phyloP scores from a whole-genome alignment of 23 tunicate genomes.

The Aplidium turbinatum region DNA sequence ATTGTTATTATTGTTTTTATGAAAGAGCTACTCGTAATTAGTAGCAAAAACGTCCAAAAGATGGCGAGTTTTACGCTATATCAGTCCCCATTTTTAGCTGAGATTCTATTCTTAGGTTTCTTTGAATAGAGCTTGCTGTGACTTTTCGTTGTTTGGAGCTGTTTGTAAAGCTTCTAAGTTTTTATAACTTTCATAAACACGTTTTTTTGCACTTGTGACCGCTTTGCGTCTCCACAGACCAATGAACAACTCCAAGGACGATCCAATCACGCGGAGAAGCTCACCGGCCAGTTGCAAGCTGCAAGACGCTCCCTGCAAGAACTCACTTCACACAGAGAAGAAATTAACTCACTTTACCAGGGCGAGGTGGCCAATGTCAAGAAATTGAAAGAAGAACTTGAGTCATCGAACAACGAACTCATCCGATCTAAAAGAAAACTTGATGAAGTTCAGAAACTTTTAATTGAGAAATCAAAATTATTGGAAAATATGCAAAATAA shows the following conservation, averaged over 20 bases:
- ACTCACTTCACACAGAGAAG: constrained; percentile 32
- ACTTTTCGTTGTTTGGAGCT: too few relatives aligned
- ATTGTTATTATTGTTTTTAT: too few relatives aligned
- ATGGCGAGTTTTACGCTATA: too few relatives aligned
- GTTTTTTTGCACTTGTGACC: background rate
- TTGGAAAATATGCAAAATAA: constrained; percentile 32
- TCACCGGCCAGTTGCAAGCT: constrained; percentile 28
- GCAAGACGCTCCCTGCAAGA: constrained; percentile 27
- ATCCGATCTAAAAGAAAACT: constrained; percentile 1
- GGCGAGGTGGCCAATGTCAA: background rate
- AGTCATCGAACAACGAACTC: background rate
- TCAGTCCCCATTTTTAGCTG: too few relatives aligned
- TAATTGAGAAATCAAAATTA: constrained; percentile 5
- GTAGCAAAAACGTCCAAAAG: too few relatives aligned
- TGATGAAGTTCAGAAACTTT: background rate
- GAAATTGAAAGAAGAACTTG: constrained; percentile 14
- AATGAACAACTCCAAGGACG: constrained; percentile 48
- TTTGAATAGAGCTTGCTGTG: too few relatives aligned
- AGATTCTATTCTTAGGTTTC: too few relatives aligned
- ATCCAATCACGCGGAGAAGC: constrained; percentile 43
- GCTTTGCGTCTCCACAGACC: background rate
- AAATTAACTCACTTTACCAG: constrained; percentile 18
- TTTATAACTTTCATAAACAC: background rate
- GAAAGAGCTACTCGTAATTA: too few relatives aligned
- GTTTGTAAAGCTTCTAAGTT: too few relatives aligned